Evolutionary conservation across 2,888 invertebrate species (phyloP), one percentile per base, ranked within the genome.

Genomic region (Aphrophora alni): DNA sequence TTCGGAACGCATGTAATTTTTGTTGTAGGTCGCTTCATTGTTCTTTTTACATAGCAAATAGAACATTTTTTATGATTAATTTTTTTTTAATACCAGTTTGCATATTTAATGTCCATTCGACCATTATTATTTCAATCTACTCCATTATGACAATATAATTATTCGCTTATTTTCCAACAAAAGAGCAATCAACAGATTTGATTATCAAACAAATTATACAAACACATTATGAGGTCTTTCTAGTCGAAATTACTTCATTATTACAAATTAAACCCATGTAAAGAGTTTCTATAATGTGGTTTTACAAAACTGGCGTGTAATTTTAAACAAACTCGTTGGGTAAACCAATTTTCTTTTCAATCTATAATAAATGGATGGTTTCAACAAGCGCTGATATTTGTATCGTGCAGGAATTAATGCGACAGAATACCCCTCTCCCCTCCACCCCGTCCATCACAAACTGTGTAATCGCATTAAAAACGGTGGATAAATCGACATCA

Each of bases 381-480:
- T 21, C 59, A 8, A 21, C 59, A 8, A 21, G 59, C 59, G 21
- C 21, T 3, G 59, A 21, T 59, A 12, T 59, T 21, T 59, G 44
- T 44, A 59, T 59, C n/a, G 59, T 59, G 21, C 4, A 21, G 21
- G 59, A 59, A 59, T 59, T 59, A 59, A 59, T 21, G 59, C 59
- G 59, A 59, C 44, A 44, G 33, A 5, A 33, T 33, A n/a, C 5
- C n/a, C 59, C 4, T 4, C 21, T 21, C 44, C 2, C 44, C 44
- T 14, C 14, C 33, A 33, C 33, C 10, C 33, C 33, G 44, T 44
- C 44, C 44, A 14, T 44, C 44, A 14, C 44, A 44, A 44, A 21
- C 21, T n/a, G 59, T n/a, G 21, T 79, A 79, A 79, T 79, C 78
- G 78, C 74, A 79, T 79, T 79, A 79, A 79, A 78, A 79, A 74